Evolutionary conservation across 2,888 invertebrate species (phyloP), one percentile per base, ranked within the genome.

Genomic region (Apomyelois bistriatella): DNA sequence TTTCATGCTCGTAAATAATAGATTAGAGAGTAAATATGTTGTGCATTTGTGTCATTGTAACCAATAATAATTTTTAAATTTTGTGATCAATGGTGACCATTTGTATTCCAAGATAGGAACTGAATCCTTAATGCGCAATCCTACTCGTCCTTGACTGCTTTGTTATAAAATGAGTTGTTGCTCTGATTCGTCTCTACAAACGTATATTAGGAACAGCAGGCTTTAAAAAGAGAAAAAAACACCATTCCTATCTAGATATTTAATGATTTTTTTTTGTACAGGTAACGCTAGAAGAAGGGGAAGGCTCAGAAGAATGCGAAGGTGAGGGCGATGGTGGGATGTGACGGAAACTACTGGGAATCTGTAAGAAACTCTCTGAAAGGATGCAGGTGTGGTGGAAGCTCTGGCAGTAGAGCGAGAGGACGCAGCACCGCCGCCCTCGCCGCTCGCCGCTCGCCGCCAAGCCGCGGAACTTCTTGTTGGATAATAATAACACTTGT

Each of bases 281-380:
- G 94, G 95, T 97, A 70, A 97, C 97, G 59, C 92, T 97, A 75
- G 97, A 97, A 85, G 96, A 97, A 81, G 96, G 96, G 59, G 95
- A 95, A 67, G 93, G 93, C 65, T 93, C 94, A 53, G 92, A 91
- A 72, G 92, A 92, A 57, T 91, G 90, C 75, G 90, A 90, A 59
- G 91, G 85, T 10, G 90, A 90, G 58, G 91, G 85, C 50, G 92
- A 89, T 63, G 88, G 90, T 92, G 96, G 96, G 85, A 96, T 96
- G 95, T 96, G 96, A 96, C 96, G 96, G 95, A 96, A 95, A 94
- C 94, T 96, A 92, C 93, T 95, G 88, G 95, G 95, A 92, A 94
- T 96, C 91, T 96, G 95, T 92, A 95, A 94, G 92, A 96, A 96
- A 93, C 93, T 96, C 91, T 94, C 95, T 91, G 96, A 96, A 91